Percentiles rank a stretch among this genome's conserved stretches.
Evolutionary conservation across 2,888 invertebrate genomes (phyloP).

Genomic region (Aleiodes testaceus): DNA sequence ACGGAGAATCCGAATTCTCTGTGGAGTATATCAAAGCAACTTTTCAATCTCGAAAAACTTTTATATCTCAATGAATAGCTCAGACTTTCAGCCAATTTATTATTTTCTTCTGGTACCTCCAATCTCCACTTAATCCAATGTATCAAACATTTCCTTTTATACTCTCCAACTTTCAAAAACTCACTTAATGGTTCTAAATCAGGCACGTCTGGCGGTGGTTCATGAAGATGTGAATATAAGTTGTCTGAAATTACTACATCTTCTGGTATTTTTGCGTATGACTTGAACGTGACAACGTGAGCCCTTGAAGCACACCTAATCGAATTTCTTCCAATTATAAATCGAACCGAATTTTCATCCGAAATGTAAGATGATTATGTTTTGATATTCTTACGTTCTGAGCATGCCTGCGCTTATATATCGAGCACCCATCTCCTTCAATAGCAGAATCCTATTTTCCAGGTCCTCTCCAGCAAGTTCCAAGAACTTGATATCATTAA

Average conservation of each 20-base stretch:
- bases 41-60: slow-evolving; percentile 74
- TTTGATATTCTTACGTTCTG: slow-evolving; percentile 47
- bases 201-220: slow-evolving; percentile 36
- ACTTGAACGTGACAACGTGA: slow-evolving; percentile 70
- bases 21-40: slow-evolving; percentile 76
- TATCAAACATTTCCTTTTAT: slow-evolving; percentile 64
- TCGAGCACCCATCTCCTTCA: slow-evolving; percentile 60
- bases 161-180: slow-evolving; percentile 58
- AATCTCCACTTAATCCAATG: slow-evolving; percentile 72
- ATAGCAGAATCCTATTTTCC: slow-evolving; percentile 54
- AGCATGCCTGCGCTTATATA: slow-evolving; percentile 45
- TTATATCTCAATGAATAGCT: slow-evolving; percentile 68
- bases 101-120: slow-evolving; percentile 67
- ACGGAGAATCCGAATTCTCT: slow-evolving; percentile 76
- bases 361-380: not conserved
- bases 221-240: slow-evolving; percentile 62
- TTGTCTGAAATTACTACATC: slow-evolving; percentile 58
- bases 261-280: slow-evolving; percentile 66
- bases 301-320: slow-evolving; percentile 68
- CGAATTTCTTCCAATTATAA: slow-evolving; percentile 47
- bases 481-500: slow-evolving; percentile 40
- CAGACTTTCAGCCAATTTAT: slow-evolving; percentile 69
- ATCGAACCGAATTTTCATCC: not conserved
- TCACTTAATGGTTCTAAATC: slow-evolving; percentile 53
- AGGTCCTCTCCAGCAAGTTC: slow-evolving; percentile 39